A percentile compares a stretch with the other conserved stretches of the same genome.
Conservation (phyloP, 1,140 invertebrate genomes). For the Asobara japonica region DNA sequence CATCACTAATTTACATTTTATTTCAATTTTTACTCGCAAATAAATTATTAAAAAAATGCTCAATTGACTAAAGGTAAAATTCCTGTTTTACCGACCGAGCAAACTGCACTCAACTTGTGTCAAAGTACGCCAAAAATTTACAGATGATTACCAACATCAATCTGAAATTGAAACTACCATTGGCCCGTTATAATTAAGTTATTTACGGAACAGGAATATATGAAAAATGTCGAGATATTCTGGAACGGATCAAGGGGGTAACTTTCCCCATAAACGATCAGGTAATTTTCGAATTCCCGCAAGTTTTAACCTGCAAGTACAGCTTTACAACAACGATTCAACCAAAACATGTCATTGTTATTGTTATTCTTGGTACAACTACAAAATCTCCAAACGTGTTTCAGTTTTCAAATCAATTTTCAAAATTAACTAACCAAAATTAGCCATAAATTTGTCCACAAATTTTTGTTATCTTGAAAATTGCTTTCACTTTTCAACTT, state of each 20-base stretch:
- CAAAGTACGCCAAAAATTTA: not conserved
- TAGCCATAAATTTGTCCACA: too few species aligned
- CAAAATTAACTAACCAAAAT: too few species aligned
- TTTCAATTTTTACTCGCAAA: not conserved
- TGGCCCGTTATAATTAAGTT: conserved; percentile 28
- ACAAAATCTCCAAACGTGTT: too few species aligned
- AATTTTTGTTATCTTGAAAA: too few species aligned
- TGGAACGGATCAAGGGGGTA: not conserved
- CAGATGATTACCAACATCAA: conserved; percentile 14
- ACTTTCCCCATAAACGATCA: not conserved
- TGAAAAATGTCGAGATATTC: conserved; percentile 1
- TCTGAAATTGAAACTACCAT: conserved; percentile 26
- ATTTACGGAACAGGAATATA: conserved; percentile 26
- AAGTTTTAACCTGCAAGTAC: not conserved
- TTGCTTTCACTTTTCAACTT: too few species aligned
- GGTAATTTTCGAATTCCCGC: not conserved
- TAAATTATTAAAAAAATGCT: not conserved
- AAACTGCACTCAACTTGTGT: not conserved
- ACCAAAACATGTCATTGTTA: too few species aligned
- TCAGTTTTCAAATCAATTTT: too few species aligned
- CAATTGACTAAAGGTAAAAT: not conserved
- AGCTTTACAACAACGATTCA: too few species aligned
- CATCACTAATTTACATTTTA: not conserved
- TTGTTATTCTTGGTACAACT: too few species aligned
- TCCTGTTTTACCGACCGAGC: not conserved